Conservation (phyloP, 2,888 invertebrate genomes). For the Eupeodes latifasciatus region DNA sequence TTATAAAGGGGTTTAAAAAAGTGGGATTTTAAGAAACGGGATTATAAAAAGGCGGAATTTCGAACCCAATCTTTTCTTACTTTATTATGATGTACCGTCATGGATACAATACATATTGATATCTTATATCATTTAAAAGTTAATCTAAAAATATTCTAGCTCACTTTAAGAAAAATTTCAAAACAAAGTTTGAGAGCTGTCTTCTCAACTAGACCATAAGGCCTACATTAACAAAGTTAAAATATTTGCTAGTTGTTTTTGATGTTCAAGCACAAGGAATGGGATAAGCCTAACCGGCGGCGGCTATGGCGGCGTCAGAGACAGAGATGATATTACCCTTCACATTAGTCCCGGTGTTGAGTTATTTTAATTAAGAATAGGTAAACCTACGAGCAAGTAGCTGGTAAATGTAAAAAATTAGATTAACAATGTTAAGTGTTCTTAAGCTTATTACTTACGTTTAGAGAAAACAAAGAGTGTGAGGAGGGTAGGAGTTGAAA, state of each 20-base stretch:
- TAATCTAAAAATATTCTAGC: not conserved
- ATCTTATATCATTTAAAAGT: not conserved
- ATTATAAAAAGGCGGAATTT: too few relatives aligned
- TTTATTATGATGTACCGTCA: not conserved
- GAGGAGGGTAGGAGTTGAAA: not conserved
- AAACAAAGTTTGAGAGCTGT: too few relatives aligned
- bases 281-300: conserved; percentile 10
- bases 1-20: too few relatives aligned
- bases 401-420: conserved; percentile 53
- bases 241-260: conserved; percentile 28
- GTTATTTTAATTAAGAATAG: conserved; percentile 58
- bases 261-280: conserved; percentile 8
- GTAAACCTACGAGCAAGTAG: conserved; percentile 8
- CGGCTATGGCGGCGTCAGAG: too few relatives aligned
- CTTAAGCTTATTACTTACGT: conserved; percentile 53
- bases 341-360: conserved; percentile 17
- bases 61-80: not conserved
- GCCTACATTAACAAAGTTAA: not conserved
- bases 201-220: not conserved
- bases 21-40: too few relatives aligned
- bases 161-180: too few relatives aligned
- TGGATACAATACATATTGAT: not conserved
- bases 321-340: too few relatives aligned
- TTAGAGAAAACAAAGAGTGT: not conserved
- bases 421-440: conserved; percentile 69